A percentile compares a stretch with the other conserved stretches of the same genome.
Conservation (phyloP, 1,140 invertebrate genomes). For the Dolichoris vasculosae region DNA sequence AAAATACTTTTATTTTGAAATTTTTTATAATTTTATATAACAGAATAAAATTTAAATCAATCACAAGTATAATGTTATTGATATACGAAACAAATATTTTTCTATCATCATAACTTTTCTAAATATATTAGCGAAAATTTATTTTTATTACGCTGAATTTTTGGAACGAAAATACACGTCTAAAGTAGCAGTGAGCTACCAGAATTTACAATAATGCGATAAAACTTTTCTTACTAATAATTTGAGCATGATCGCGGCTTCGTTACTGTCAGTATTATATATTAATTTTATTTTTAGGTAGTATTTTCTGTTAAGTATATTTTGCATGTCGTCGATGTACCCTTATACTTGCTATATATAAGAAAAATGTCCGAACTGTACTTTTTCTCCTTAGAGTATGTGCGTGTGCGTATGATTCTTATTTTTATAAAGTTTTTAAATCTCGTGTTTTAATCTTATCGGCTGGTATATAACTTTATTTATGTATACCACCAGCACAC, state of each 20-base stretch:
- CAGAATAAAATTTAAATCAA: too few relatives aligned
- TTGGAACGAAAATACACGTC: background rate
- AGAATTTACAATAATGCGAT: background rate
- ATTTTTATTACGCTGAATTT: background rate
- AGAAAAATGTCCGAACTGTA: conserved; percentile 43
- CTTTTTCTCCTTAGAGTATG: conserved; percentile 19
- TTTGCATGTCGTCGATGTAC: conserved; percentile 24
- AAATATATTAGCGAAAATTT: background rate
- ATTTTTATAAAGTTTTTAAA: conserved; percentile 20
- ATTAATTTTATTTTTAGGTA: conserved; percentile 12
- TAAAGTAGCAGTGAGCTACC: background rate
- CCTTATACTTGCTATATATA: conserved; percentile 36
- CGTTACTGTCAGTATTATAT: background rate
- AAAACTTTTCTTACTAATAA: conserved; percentile 57
- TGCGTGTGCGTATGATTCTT: conserved; percentile 37
- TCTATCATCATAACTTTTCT: background rate
- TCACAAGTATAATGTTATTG: too few relatives aligned
- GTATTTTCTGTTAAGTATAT: conserved; percentile 21
- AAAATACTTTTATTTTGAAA: too few relatives aligned
- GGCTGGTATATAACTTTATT: background rate
- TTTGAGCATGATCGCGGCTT: conserved; percentile 60
- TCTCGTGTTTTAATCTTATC: background rate
- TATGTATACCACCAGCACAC: too few relatives aligned
- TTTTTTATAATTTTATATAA: too few relatives aligned
- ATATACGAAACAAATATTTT: background rate